phyloP scores from a whole-genome alignment of 2,888 invertebrate genomes.

The Drosophila colorata region DNA sequence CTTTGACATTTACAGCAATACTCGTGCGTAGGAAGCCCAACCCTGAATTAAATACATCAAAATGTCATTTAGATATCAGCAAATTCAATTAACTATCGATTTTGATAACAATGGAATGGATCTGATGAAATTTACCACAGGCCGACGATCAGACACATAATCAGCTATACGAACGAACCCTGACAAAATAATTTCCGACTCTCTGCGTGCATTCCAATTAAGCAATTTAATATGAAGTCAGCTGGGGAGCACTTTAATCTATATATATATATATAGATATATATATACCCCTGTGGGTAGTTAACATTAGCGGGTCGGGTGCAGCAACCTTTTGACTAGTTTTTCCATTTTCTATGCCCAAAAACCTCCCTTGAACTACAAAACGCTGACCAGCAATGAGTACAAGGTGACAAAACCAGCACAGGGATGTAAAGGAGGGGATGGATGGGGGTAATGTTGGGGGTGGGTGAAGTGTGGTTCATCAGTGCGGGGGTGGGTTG shows the following conservation, averaged over 20 bases:
- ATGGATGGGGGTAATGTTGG: not conserved
- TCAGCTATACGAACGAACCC: conserved; percentile 7
- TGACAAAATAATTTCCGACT: conserved; percentile 10
- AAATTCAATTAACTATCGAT: conserved; percentile 71
- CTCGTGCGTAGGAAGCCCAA: not conserved
- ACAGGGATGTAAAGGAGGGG: not conserved
- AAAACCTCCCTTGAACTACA: conserved; percentile 21
- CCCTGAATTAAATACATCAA: conserved; percentile 31
- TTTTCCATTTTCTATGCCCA: conserved; percentile 2
- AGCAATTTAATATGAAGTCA: conserved; percentile 61
- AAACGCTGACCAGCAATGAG: conserved; percentile 39
- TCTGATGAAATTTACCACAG: conserved; percentile 42
- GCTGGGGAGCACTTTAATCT: conserved; percentile 20
- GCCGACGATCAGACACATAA: no score
- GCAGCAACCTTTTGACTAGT: conserved; percentile 24
- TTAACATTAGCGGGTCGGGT: conserved; percentile 26
- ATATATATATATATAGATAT: conserved; percentile 9
- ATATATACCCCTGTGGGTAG: conserved; percentile 20
- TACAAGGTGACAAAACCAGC: conserved; percentile 55
- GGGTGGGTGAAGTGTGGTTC: not conserved
- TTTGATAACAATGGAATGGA: conserved; percentile 64
- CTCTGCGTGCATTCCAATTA: conserved; percentile 53
- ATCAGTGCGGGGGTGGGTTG: conserved; percentile 29
- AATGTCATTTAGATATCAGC: conserved; percentile 58
- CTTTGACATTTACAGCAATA: conserved; percentile 17